Base-by-base conservation (phyloP, 2,797 vertebrate species). In the Gymnopithys bicolor region DNA sequence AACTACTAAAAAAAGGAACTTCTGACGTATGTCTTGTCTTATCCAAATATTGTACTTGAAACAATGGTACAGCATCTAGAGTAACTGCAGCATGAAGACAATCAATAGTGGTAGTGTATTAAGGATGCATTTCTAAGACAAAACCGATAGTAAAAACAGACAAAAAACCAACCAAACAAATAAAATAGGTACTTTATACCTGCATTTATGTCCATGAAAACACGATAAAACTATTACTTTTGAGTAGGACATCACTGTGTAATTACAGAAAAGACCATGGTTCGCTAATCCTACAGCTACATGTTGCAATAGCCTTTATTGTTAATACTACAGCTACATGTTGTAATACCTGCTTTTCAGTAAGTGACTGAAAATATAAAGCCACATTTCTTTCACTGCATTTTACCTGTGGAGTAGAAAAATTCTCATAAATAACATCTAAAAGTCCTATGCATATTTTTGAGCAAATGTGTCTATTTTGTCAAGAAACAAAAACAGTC, bases 141-240 rank as follows among this genome's bases (percentile, higher is more conserved):
- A 59, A 77, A 43, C 5, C 24, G 33, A 24, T 6, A 53, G 5
- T 1, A 67, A 45, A 13, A 32, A 41, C 25, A 10, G 2, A 18
- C 7, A 32, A 19, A 32, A 11, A 32, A 39, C 27, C 11, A 51
- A 32, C 18, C 41, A 43, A 43, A 43, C 7, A 43, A 43, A 43
- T 43, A 43, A 37, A 1, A 1, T 33, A 58, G 1, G 1, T 25
- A 41, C 4, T 80, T 10, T 11, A 5, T 76, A 37, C 2, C 7
- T 39, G 24, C 15, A 13, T 75, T 69, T 86, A 1, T 33, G 48
- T 19, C 15, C 48, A 27, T 49, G 17, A 45, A 74, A 60, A 11
- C 11, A 46, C 58, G 49, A n/a, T 28, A 56, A 49, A 66, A 9
- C 17, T 19, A 67, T 35, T 2, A 59, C 4, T 67, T 76, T 32